Conservation (phyloP, 2,888 invertebrate species). For the Octodonta nipae region DNA sequence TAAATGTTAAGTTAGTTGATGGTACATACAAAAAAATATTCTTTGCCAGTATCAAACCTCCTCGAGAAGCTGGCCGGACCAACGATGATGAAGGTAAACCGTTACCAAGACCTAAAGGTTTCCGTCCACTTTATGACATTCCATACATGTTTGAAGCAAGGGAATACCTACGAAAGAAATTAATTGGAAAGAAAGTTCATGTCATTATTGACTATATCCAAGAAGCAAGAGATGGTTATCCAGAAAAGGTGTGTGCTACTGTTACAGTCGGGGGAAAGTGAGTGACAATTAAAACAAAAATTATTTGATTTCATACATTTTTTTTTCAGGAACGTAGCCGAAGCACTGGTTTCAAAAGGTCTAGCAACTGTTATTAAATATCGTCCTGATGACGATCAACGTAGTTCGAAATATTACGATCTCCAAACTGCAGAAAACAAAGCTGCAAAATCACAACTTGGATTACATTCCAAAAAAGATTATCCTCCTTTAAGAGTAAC, state of each 20-base stretch:
- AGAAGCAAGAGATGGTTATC: constrained; percentile 82
- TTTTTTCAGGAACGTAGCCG: constrained; percentile 70
- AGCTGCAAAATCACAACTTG: constrained; percentile 73
- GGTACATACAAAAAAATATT: constrained; percentile 81
- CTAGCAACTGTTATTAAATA: constrained; percentile 86
- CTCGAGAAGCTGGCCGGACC: constrained; percentile 45
- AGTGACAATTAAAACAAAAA: constrained; percentile 7
- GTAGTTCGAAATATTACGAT: constrained; percentile 86
- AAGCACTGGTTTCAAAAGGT: constrained; percentile 84
- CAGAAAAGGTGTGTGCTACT: constrained; percentile 92
- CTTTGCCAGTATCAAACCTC: constrained; percentile 88
- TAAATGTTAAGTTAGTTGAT: constrained; percentile 69
- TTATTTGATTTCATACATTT: too few relatives aligned
- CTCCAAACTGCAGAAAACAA: constrained; percentile 85
- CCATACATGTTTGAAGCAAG: constrained; percentile 98
- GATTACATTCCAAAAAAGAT: constrained; percentile 80
- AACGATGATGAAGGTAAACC: constrained; percentile 55
- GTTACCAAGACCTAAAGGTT: constrained; percentile 55
- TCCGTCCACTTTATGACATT: constrained; percentile 89
- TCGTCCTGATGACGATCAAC: constrained; percentile 88
- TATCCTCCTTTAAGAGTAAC: constrained; percentile 71
- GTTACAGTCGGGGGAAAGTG: constrained; percentile 68
- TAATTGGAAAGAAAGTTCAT: constrained; percentile 87
- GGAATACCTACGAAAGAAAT: constrained; percentile 88
- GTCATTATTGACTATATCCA: constrained; percentile 92